Evolutionary conservation across 2,113 vertebrate species (phyloP).

Genomic region (Sminthopsis crassicaudata): DNA sequence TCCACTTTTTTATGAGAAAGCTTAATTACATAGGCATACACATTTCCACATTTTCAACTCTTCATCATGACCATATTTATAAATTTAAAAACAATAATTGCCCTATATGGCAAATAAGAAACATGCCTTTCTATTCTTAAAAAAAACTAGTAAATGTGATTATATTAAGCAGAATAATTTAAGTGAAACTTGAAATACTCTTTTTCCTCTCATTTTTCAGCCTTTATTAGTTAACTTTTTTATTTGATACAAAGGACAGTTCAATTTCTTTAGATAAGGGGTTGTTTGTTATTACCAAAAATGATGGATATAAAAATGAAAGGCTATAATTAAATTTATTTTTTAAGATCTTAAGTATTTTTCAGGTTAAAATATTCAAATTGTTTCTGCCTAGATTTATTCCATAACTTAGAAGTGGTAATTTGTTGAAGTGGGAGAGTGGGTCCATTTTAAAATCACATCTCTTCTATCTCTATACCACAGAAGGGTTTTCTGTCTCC

Average conservation of each 20-base stretch:
- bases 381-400: not conserved
- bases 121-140: not conserved
- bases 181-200: constrained; percentile 32
- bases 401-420: not conserved
- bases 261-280: not conserved
- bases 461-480: not conserved
- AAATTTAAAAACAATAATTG: not conserved
- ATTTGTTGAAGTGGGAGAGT: not conserved
- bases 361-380: not conserved
- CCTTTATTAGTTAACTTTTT: not conserved
- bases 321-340: not conserved
- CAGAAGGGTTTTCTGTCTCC: not conserved
- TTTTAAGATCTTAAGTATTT: not conserved
- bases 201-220: constrained; percentile 4
- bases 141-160: not conserved
- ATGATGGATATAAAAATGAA: not conserved
- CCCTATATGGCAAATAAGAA: not conserved
- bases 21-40: not conserved
- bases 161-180: not conserved
- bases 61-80: not conserved
- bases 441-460: not conserved
- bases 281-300: not conserved
- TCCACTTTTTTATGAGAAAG: not conserved
- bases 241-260: not conserved
- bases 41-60: not conserved